A percentile compares a stretch with the other conserved stretches of the same genome.
Conservation (phyloP, 1,140 invertebrate genomes). For the Scaptomyza pallida region DNA sequence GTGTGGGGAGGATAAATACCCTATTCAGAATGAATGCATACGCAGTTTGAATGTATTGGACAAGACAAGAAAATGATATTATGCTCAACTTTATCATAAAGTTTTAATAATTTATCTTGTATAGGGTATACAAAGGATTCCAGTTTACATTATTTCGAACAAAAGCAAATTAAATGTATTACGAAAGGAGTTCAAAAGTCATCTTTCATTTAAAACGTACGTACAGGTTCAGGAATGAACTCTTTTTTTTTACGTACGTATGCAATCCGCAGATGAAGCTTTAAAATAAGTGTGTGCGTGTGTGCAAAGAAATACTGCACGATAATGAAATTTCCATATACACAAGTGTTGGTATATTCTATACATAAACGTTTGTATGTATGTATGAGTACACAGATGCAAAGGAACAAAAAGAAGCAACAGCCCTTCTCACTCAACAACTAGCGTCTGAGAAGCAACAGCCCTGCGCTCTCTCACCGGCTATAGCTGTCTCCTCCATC, state of each 20-base stretch:
- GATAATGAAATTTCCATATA: slow-evolving; percentile 41
- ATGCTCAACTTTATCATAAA: too few species aligned
- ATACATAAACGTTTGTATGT: slow-evolving; percentile 8
- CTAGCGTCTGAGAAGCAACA: slow-evolving; percentile 39
- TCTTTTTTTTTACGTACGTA: not conserved
- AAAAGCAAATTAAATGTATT: too few species aligned
- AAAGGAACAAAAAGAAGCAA: slow-evolving; percentile 59
- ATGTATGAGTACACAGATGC: slow-evolving; percentile 19
- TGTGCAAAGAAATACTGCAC: slow-evolving; percentile 11
- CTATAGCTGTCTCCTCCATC: slow-evolving; percentile 10
- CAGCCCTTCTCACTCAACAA: slow-evolving; percentile 58
- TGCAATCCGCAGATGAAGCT: not conserved
- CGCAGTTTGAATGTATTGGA: too few species aligned
- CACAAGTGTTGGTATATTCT: slow-evolving; percentile 35
- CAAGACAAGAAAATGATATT: too few species aligned
- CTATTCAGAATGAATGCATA: too few species aligned
- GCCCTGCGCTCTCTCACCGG: slow-evolving; percentile 15
- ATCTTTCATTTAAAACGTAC: not conserved
- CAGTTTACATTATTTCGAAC: too few species aligned
- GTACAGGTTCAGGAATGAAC: slow-evolving; percentile 1
- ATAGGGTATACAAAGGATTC: too few species aligned
- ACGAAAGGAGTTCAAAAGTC: not conserved
- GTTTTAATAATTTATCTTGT: too few species aligned
- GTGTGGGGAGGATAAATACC: not conserved
- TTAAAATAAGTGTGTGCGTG: too few species aligned